Base-by-base conservation (phyloP, 2,888 invertebrate species). In the Julus scandinavius region DNA sequence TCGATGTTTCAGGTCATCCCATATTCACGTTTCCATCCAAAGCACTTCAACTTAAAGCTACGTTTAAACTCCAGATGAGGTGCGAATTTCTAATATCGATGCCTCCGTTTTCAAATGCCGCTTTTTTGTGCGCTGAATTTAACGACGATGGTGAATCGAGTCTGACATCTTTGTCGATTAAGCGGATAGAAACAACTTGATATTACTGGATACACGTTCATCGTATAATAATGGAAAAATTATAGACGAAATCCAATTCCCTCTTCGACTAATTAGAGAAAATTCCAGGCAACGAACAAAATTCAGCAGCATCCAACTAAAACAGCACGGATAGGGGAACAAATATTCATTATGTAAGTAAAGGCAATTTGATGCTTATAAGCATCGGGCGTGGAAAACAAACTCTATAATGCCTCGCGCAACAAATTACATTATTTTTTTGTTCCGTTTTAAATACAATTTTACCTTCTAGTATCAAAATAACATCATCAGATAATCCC, bases 231-330 rank as follows among this genome's bases (percentile, higher is more conserved):
- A 63, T 63, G 63, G 63, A 63, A 63, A 63, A 63, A 63, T 63
- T 63, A 63, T n/a, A 63, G 63, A 63, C n/a, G 63, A n/a, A 63
- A 63, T 63, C 63, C n/a, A 63, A 63, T 63, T 63, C 63, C 63
- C 63, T n/a, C 63, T 63, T n/a, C 63, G 63, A 63, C 63, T 63
- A 63, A 63, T 63, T 63, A 63, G n/a, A 63, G 63, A 2, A n/a
- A 63, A 63, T 63, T 63, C 63, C 63, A 63, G 63, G 63, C 63
- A 63, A 63, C n/a, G 63, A 63, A n/a, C 63, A 63, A n/a, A 63
- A 63, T n/a, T 63, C 63, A 63, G 20, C 63, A 63, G 4, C 17
- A 54, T 54, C 15, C 54, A 11, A 54, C 17, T 54, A 54, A 54
- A 54, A 54, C 17, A 17, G 54, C 54, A 13, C 13, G 54, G 45